Evolutionary conservation across 2,888 invertebrate species (phyloP).

Genomic region (Ariolimax columbianus): DNA sequence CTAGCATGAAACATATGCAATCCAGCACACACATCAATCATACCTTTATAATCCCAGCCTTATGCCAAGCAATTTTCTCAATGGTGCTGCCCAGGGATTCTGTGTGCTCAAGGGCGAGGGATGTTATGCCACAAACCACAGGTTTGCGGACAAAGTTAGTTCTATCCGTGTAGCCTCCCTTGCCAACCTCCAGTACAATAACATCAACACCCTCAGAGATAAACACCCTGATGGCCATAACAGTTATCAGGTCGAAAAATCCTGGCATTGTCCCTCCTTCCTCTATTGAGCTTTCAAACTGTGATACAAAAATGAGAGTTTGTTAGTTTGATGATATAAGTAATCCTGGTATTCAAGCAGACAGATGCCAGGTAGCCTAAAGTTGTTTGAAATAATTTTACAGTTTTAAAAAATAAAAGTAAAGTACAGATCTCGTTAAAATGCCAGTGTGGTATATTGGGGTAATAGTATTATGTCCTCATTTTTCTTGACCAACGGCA

Average conservation of each 20-base stretch:
- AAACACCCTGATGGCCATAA: slow-evolving; percentile 41
- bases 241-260: slow-evolving; percentile 20
- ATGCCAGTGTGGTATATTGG: too few species aligned
- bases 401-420: too few species aligned
- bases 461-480: too few species aligned
- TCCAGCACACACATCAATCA: not conserved
- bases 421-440: too few species aligned
- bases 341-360: too few species aligned
- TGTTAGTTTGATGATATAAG: too few species aligned
- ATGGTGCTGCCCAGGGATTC: slow-evolving; percentile 88
- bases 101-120: slow-evolving; percentile 93
- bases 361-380: too few species aligned
- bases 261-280: slow-evolving; percentile 36
- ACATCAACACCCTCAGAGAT: slow-evolving; percentile 83
- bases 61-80: slow-evolving; percentile 92
- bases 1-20: not conserved
- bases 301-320: not conserved
- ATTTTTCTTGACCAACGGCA: too few species aligned
- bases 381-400: too few species aligned
- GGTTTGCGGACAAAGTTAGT: slow-evolving; percentile 94
- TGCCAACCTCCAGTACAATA: slow-evolving; percentile 95
- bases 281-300: slow-evolving; percentile 15
- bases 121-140: slow-evolving; percentile 91
- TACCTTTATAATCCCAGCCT: slow-evolving; percentile 94
- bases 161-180: slow-evolving; percentile 94